Percentiles rank a stretch among this genome's conserved stretches.
Conservation (phyloP, 2,888 invertebrate genomes). For the Amitus sp. region DNA sequence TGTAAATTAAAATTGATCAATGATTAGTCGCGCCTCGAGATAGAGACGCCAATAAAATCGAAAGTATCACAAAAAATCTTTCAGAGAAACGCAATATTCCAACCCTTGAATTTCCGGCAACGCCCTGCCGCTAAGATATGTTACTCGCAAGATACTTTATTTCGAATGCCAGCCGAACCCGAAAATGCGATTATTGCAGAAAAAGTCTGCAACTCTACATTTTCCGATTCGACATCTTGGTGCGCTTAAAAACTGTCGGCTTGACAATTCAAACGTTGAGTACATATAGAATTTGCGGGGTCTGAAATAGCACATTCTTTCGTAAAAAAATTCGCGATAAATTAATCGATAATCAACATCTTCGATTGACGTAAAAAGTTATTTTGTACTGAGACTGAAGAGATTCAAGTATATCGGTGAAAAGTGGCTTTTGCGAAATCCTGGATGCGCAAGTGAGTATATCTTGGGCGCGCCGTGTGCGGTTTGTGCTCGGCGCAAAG, state of each 20-base stretch:
- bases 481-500: slow-evolving; percentile 52
- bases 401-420: no score
- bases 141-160: slow-evolving; percentile 61
- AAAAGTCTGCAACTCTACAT: background rate
- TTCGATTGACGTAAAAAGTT: no score
- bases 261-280: no score
- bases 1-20: background rate
- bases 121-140: slow-evolving; percentile 61
- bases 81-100: background rate
- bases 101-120: slow-evolving; percentile 35
- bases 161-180: slow-evolving; percentile 18
- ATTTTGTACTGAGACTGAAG: no score
- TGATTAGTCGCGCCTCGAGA: background rate
- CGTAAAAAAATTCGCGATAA: slow-evolving; percentile 16
- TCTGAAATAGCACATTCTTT: slow-evolving; percentile 27
- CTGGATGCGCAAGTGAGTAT: slow-evolving; percentile 40
- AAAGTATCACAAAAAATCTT: slow-evolving; percentile 1
- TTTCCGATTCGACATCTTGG: slow-evolving; percentile 12
- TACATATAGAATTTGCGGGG: slow-evolving; percentile 62
- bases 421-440: slow-evolving; percentile 26
- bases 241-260: no score
- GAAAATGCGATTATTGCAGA: background rate
- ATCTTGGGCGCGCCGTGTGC: slow-evolving; percentile 24
- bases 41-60: background rate
- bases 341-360: no score